phyloP scores from a whole-genome alignment of 1,140 invertebrate species.

The Bombus sylvicola region DNA sequence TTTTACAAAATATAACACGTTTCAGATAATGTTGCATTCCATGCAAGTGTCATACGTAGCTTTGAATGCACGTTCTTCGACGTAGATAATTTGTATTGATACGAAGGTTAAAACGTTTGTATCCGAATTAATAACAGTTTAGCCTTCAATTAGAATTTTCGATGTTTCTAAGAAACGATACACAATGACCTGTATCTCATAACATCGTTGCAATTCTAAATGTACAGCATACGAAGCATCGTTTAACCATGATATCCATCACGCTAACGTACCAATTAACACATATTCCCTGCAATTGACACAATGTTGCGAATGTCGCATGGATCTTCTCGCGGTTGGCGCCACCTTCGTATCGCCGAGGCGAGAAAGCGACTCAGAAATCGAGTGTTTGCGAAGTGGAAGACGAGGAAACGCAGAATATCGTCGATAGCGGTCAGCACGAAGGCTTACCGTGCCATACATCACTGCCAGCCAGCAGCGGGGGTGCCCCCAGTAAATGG shows the following conservation, averaged over 20 bases:
- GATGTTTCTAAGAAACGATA: no score
- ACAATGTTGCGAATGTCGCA: background rate
- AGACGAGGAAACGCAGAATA: slow-evolving; percentile 25
- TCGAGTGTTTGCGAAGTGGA: slow-evolving; percentile 27
- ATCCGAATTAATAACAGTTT: no score
- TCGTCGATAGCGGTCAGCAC: slow-evolving; percentile 62
- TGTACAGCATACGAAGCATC: background rate
- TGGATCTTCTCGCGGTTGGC: background rate
- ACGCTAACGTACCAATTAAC: background rate
- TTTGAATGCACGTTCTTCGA: no score
- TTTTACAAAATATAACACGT: background rate
- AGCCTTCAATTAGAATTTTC: no score
- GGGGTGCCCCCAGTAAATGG: slow-evolving; percentile 72
- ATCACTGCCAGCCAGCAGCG: slow-evolving; percentile 72
- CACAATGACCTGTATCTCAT: no score
- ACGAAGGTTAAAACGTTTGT: no score
- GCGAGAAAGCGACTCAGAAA: background rate
- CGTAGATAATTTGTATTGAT: no score
- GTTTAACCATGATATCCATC: background rate
- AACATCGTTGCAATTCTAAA: no score
- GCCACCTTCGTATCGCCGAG: background rate
- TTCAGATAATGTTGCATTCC: background rate
- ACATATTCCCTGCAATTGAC: background rate
- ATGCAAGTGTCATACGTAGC: no score
- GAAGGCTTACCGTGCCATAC: slow-evolving; percentile 69